Percentiles rank a stretch among this genome's conserved stretches.
Conservation (phyloP, 1,140 invertebrate genomes). For the Orussus abietinus region DNA sequence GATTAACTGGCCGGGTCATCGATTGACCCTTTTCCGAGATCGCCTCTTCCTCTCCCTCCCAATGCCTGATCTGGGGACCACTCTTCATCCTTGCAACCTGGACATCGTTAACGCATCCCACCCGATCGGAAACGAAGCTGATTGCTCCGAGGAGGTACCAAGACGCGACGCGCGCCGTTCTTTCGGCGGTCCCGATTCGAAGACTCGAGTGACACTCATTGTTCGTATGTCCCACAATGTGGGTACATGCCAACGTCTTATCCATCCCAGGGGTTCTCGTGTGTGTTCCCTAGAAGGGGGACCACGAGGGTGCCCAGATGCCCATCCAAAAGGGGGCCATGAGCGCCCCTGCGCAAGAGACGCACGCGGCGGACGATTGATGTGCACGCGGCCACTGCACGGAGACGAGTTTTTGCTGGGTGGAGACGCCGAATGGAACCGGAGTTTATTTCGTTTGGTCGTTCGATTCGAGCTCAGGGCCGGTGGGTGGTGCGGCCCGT, state of each 20-base stretch:
- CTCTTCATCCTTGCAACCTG: too few relatives aligned
- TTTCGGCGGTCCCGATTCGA: background rate
- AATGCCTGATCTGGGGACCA: too few relatives aligned
- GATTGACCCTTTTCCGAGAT: too few relatives aligned
- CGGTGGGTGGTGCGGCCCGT: constrained; percentile 13
- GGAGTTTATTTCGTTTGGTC: constrained; percentile 30
- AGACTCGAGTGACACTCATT: constrained; percentile 11
- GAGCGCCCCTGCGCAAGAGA: background rate
- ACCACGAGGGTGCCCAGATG: background rate
- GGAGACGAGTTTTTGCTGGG: constrained; percentile 42
- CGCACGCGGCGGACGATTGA: constrained; percentile 25
- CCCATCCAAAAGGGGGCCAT: background rate
- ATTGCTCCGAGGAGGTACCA: too few relatives aligned
- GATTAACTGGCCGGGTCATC: too few relatives aligned
- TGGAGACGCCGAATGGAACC: background rate
- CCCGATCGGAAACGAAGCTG: too few relatives aligned
- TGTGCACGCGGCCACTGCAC: constrained; percentile 16
- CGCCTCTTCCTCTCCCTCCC: too few relatives aligned
- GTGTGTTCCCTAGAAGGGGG: too few relatives aligned
- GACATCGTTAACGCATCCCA: too few relatives aligned
- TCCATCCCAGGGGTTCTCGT: constrained; percentile 7
- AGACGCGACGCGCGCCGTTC: constrained; percentile 1
- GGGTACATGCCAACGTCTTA: constrained; percentile 11
- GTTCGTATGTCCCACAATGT: constrained; percentile 8
- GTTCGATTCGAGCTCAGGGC: constrained; percentile 3